Percentiles rank a stretch among this genome's conserved stretches.
phyloP scores from a whole-genome alignment of 2,888 invertebrate genomes.

The Synanthedon tipuliformis region DNA sequence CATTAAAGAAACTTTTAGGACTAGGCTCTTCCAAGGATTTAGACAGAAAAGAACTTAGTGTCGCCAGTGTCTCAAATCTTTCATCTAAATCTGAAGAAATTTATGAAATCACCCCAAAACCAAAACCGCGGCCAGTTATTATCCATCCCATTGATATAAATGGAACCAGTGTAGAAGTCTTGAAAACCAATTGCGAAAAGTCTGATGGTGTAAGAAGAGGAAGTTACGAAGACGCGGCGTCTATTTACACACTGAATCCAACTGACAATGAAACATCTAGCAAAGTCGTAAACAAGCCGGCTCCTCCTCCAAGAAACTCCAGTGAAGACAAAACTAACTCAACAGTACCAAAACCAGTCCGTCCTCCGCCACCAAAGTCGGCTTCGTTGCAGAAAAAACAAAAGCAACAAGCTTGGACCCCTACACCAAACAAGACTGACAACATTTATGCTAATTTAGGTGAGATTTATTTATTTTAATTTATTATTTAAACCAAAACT shows the following conservation, averaged over 20 bases:
- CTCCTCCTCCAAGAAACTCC: constrained; percentile 79
- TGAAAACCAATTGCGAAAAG: constrained; percentile 67
- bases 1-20: constrained; percentile 84
- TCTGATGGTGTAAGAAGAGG: constrained; percentile 40
- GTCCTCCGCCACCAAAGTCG: constrained; percentile 82
- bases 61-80: constrained; percentile 53
- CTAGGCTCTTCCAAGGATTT: constrained; percentile 82
- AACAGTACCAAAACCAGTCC: constrained; percentile 72
- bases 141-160: constrained; percentile 90
- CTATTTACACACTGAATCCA: constrained; percentile 57
- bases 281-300: constrained; percentile 72
- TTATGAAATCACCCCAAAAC: constrained; percentile 68
- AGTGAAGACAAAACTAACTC: constrained; percentile 62
- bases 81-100: constrained; percentile 68
- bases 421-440: constrained; percentile 46
- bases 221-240: constrained; percentile 68
- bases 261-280: constrained; percentile 46
- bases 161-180: constrained; percentile 83
- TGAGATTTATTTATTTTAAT: constrained; percentile 37
- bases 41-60: constrained; percentile 65
- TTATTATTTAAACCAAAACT: too few relatives aligned
- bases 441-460: constrained; percentile 86
- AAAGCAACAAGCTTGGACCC: constrained; percentile 58
- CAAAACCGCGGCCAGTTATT: constrained; percentile 83
- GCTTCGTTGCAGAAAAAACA: constrained; percentile 73